phyloP scores from a whole-genome alignment of 1,140 invertebrate genomes.

The Drosophila bocqueti region DNA sequence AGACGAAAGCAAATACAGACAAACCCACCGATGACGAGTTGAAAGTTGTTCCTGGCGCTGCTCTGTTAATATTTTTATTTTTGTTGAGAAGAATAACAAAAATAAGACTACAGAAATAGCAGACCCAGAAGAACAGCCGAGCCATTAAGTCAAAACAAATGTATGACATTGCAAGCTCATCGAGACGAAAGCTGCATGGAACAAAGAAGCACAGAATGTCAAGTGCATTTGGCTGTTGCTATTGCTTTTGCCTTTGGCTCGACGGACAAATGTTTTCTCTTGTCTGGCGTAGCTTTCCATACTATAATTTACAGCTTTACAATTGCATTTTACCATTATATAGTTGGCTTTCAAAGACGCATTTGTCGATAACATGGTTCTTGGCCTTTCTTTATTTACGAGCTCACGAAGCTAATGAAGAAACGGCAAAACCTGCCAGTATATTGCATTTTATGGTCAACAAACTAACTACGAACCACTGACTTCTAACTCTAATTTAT shows the following conservation, averaged over 20 bases:
- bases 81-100: slow-evolving; percentile 20
- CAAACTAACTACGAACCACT: not conserved
- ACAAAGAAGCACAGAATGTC: slow-evolving; percentile 30
- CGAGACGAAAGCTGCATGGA: slow-evolving; percentile 19
- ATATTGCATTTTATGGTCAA: not conserved
- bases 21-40: slow-evolving; percentile 19
- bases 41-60: slow-evolving; percentile 35
- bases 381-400: slow-evolving; percentile 18
- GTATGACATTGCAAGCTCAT: slow-evolving; percentile 41
- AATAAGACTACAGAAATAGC: slow-evolving; percentile 18
- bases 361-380: slow-evolving; percentile 17
- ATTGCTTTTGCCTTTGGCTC: not conserved
- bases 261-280: slow-evolving; percentile 24
- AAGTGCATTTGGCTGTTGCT: slow-evolving; percentile 31
- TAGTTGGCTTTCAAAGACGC: slow-evolving; percentile 18
- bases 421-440: not conserved
- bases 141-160: slow-evolving; percentile 44
- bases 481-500: slow-evolving; percentile 4
- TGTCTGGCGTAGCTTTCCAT: slow-evolving; percentile 11
- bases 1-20: slow-evolving; percentile 11
- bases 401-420: slow-evolving; percentile 1
- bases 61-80: slow-evolving; percentile 19
- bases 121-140: slow-evolving; percentile 13
- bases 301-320: slow-evolving; percentile 36
- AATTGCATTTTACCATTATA: slow-evolving; percentile 35